Base-by-base conservation (phyloP, 2,113 vertebrate genomes). In the Dicrurus megarhynchus region DNA sequence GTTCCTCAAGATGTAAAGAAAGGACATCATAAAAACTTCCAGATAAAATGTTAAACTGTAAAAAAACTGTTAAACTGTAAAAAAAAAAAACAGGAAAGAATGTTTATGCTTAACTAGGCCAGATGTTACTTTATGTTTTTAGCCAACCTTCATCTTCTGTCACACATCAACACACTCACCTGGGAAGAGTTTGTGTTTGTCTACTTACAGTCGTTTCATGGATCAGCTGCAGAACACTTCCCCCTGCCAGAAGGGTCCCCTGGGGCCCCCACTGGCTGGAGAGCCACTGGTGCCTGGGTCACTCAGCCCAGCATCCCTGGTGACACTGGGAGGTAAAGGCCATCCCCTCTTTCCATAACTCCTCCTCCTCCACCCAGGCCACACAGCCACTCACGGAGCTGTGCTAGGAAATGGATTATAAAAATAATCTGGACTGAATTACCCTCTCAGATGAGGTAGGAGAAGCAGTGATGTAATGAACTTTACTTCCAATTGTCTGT, bases 311-410 rank as follows among this genome's bases (percentile, higher is more conserved):
- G 19, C n/a, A 49, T 10, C 52, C 28, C n/a, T 50, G n/a, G 50
- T 75, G 71, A 68, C 61, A 16, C 17, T 16, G 13, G 9, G 17
- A 56, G 23, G 18, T 8, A 21, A 82, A 63, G 35, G 30, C 10
- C 42, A 75, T 6, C 44, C 21, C 42, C 26, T n/a, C 22, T 22
- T 35, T n/a, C 47, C 26, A 6, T 13, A 20, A 8, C 9, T 56
- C 16, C 17, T 32, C 30, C n/a, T 50, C 13, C 42, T 67, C 15
- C 20, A 49, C 39, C 35, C 30, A 33, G 2, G 1, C 47, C n/a
- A 16, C 16, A 37, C 26, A 47, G 61, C 2, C 4, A 1, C 7
- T 27, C 3, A 0, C 13, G 2, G 63, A 63, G 35, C 18, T n/a
- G 24, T 2, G 3, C 13, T 39, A 47, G 28, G 16, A 83, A 74